These are phyloP conservation scores for Orthonevra nobilis DNA, from an alignment of 2,888 invertebrate genomes.

Conservation along the genomic window DNA sequence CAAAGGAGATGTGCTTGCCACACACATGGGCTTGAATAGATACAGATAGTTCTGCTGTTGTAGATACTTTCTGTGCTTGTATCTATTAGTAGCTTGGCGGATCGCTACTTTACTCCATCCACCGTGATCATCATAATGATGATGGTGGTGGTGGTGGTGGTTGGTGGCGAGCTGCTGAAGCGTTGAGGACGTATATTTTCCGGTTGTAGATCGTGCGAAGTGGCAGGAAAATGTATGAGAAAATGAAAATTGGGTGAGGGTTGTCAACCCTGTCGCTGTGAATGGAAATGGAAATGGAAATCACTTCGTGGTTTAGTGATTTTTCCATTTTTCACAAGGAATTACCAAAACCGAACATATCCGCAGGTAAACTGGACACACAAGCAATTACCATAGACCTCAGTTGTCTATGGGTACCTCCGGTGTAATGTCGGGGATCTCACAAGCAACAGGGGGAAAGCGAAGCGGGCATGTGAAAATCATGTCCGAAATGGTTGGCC, in stretches of 20 bases:
- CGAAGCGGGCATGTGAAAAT: constrained; percentile 3
- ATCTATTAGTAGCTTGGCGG: constrained; percentile 30
- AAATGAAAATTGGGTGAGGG: constrained; percentile 67
- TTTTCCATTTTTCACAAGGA: constrained; percentile 41
- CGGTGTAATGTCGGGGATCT: neutral
- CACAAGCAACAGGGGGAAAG: neutral
- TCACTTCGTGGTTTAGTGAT: constrained; percentile 69
- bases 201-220: constrained; percentile 62
- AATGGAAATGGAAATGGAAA: constrained; percentile 59
- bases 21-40: constrained; percentile 44
- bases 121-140: constrained; percentile 16
- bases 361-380: constrained; percentile 29
- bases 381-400: constrained; percentile 42
- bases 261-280: constrained; percentile 64
- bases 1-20: constrained; percentile 48
- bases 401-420: too few species aligned
- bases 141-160: constrained; percentile 26
- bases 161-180: constrained; percentile 54
- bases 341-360: constrained; percentile 3
- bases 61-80: constrained; percentile 39
- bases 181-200: constrained; percentile 65
- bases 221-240: constrained; percentile 65
- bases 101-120: constrained; percentile 40
- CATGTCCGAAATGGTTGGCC: constrained; percentile 25
- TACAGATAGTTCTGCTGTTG: neutral